A percentile compares a stretch with the other conserved stretches of the same genome.
These are phyloP conservation scores for Colletes collaris DNA, from an alignment of 2,888 invertebrate genomes.

Conservation along the genomic window DNA sequence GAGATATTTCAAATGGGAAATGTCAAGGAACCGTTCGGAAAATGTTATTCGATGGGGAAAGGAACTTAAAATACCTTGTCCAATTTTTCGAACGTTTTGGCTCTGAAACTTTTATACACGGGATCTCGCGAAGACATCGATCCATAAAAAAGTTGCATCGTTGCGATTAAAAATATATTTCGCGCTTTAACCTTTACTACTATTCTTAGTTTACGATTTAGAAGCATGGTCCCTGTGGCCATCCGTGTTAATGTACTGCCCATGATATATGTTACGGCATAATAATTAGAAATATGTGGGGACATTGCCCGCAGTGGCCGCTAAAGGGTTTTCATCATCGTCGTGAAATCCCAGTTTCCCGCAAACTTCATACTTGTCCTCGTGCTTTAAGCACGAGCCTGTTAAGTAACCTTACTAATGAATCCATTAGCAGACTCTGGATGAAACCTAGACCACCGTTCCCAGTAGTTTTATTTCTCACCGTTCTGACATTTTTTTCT, in stretches of 20 bases:
- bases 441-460: conserved; percentile 12
- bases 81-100: no score
- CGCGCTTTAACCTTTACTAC: no score
- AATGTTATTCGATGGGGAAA: no score
- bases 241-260: not conserved
- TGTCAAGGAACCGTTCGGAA: no score
- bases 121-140: no score
- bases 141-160: no score
- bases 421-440: conserved; percentile 10
- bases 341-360: conserved; percentile 7
- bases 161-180: no score
- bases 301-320: not conserved
- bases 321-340: conserved; percentile 13
- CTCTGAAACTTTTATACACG: no score
- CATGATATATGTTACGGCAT: not conserved
- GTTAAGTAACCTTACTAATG: conserved; percentile 14
- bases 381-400: not conserved
- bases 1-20: no score
- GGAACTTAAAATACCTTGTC: no score
- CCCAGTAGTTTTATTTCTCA: not conserved
- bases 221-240: not conserved
- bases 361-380: conserved; percentile 25
- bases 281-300: conserved; percentile 8
- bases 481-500: no score
- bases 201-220: no score